Conservation (phyloP, 2,888 invertebrate genomes). For the Epicampocera succincta region DNA sequence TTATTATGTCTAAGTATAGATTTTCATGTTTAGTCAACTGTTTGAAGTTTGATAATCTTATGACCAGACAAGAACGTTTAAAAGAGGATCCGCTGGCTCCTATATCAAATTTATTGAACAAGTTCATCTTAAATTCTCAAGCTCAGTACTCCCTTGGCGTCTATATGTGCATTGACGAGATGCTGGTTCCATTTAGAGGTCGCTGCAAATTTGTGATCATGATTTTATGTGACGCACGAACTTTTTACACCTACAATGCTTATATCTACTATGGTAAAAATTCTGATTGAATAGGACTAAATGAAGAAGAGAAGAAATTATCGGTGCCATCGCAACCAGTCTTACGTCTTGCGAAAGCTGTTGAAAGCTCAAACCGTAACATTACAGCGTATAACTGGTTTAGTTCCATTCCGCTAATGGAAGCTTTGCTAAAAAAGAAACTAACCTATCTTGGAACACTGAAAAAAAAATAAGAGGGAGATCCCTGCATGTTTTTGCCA, state of each 20-base stretch:
- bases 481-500: slow-evolving; percentile 61
- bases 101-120: slow-evolving; percentile 65
- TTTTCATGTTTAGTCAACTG: slow-evolving; percentile 65
- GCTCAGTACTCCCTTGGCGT: slow-evolving; percentile 58
- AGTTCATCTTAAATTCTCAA: slow-evolving; percentile 66
- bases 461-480: slow-evolving; percentile 60
- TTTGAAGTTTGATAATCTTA: slow-evolving; percentile 50
- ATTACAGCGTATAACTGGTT: slow-evolving; percentile 65
- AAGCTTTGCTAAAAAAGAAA: slow-evolving; percentile 51
- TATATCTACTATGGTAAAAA: slow-evolving; percentile 68
- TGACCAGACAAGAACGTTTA: slow-evolving; percentile 39
- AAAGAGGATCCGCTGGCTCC: slow-evolving; percentile 61
- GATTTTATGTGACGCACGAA: slow-evolving; percentile 41
- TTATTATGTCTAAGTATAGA: slow-evolving; percentile 56
- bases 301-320: slow-evolving; percentile 31
- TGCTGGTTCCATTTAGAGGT: slow-evolving; percentile 65
- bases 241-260: slow-evolving; percentile 23
- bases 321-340: slow-evolving; percentile 64
- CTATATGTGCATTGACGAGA: slow-evolving; percentile 66
- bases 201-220: slow-evolving; percentile 61
- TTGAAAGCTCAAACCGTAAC: slow-evolving; percentile 22
- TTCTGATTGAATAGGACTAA: slow-evolving; percentile 65
- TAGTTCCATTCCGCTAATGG: slow-evolving; percentile 63
- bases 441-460: slow-evolving; percentile 63
- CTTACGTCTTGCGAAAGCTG: slow-evolving; percentile 53